These are phyloP conservation scores for Hydrotaea diabolus DNA, from an alignment of 2,888 invertebrate genomes.

Conservation along the genomic window DNA sequence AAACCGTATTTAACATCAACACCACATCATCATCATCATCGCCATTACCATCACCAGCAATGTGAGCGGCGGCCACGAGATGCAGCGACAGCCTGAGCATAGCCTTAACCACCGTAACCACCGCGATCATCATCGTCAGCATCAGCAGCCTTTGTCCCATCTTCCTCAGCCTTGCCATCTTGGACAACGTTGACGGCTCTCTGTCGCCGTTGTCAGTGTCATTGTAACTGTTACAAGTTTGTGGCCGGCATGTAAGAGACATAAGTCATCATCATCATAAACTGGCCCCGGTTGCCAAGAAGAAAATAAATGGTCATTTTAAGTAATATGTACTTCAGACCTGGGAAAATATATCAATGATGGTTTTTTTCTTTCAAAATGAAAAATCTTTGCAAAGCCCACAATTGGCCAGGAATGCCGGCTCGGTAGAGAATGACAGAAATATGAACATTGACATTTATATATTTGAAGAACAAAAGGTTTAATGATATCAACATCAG, in stretches of 20 bases:
- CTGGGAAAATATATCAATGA: background rate
- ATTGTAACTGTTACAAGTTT: constrained; percentile 38
- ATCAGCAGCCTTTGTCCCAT: background rate
- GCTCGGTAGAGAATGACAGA: background rate
- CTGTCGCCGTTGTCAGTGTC: constrained; percentile 31
- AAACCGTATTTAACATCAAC: constrained; percentile 80
- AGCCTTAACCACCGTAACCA: constrained; percentile 19
- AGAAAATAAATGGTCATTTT: constrained; percentile 33
- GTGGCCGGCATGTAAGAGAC: constrained; percentile 31
- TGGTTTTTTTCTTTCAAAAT: background rate
- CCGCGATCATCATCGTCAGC: constrained; percentile 2
- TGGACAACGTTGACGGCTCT: background rate
- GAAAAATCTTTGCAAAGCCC: too few relatives aligned
- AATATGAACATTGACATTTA: background rate
- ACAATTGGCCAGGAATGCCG: background rate
- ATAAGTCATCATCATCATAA: constrained; percentile 37
- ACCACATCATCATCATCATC: constrained; percentile 79
- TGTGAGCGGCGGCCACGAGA: too few relatives aligned
- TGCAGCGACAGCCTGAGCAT: constrained; percentile 27
- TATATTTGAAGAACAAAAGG: too few relatives aligned
- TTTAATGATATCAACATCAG: too few relatives aligned
- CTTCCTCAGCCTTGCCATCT: constrained; percentile 18
- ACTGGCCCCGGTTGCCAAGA: background rate
- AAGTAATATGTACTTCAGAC: constrained; percentile 25
- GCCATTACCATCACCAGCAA: constrained; percentile 11